Conservation (phyloP, 1,140 invertebrate genomes). For the Bombus waltoni region DNA sequence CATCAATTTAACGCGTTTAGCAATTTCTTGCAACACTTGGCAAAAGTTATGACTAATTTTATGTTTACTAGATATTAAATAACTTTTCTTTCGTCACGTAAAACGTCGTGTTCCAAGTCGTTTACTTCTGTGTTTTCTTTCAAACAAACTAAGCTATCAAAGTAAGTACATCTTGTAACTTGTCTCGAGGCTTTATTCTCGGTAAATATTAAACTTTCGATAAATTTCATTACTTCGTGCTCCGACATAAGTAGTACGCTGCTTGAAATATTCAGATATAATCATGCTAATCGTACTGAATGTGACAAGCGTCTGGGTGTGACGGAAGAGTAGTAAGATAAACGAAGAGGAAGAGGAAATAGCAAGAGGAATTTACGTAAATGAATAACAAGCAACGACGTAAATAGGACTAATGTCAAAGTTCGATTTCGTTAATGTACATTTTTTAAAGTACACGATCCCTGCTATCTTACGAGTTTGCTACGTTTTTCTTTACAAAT, state of each 20-base stretch:
- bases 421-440: slow-evolving; percentile 39
- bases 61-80: background rate
- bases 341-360: background rate
- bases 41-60: background rate
- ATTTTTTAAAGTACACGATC: background rate
- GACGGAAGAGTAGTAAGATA: background rate
- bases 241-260: background rate
- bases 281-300: slow-evolving; percentile 51
- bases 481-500: background rate
- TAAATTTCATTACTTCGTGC: background rate
- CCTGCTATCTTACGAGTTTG: no score
- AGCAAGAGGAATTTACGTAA: slow-evolving; percentile 6
- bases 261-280: slow-evolving; percentile 1
- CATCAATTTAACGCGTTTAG: background rate
- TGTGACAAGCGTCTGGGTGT: slow-evolving; percentile 7
- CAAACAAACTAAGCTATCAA: background rate
- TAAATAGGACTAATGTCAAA: no score
- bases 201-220: background rate
- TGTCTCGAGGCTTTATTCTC: background rate
- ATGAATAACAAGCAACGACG: background rate
- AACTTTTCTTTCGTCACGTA: background rate
- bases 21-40: background rate
- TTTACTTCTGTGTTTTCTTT: background rate
- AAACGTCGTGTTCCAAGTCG: background rate
- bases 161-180: background rate